phyloP scores from a whole-genome alignment of 2,888 invertebrate species.

The Aleiodes alternator region DNA sequence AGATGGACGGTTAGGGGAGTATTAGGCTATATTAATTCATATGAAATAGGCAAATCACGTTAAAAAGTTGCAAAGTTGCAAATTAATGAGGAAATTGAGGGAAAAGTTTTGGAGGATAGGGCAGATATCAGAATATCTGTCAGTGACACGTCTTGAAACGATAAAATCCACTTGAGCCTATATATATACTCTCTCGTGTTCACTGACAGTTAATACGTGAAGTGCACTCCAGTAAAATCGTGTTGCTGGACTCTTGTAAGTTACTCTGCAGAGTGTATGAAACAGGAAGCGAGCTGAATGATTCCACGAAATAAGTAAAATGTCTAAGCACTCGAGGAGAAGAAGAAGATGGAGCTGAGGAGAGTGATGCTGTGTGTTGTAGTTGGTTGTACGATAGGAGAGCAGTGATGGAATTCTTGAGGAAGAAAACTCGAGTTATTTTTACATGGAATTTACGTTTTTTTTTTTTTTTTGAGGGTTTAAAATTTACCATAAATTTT shows the following conservation, averaged over 20 bases:
- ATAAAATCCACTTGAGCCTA: constrained; percentile 18
- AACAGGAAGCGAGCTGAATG: constrained; percentile 54
- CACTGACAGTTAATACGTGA: constrained; percentile 20
- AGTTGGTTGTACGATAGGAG: neutral
- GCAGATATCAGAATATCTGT: neutral
- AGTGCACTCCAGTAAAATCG: constrained; percentile 13
- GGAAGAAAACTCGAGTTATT: neutral
- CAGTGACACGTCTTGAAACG: constrained; percentile 17
- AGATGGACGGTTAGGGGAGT: too few relatives aligned
- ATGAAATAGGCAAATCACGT: too few relatives aligned
- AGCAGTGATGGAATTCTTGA: neutral
- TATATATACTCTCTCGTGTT: neutral
- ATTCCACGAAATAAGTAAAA: constrained; percentile 58
- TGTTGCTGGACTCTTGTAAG: constrained; percentile 18
- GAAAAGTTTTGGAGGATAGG: neutral
- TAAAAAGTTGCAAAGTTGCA: too few relatives aligned
- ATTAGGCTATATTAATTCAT: too few relatives aligned
- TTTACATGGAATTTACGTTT: neutral
- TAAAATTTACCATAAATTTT: neutral
- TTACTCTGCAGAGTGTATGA: constrained; percentile 27
- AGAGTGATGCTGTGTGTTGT: constrained; percentile 10
- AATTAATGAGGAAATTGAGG: too few relatives aligned
- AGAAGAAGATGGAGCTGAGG: constrained; percentile 28
- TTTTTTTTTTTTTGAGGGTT: neutral
- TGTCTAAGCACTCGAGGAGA: constrained; percentile 45